Base-by-base conservation (phyloP, 2,113 vertebrate species). In the Acrocephalus arundinaceus region DNA sequence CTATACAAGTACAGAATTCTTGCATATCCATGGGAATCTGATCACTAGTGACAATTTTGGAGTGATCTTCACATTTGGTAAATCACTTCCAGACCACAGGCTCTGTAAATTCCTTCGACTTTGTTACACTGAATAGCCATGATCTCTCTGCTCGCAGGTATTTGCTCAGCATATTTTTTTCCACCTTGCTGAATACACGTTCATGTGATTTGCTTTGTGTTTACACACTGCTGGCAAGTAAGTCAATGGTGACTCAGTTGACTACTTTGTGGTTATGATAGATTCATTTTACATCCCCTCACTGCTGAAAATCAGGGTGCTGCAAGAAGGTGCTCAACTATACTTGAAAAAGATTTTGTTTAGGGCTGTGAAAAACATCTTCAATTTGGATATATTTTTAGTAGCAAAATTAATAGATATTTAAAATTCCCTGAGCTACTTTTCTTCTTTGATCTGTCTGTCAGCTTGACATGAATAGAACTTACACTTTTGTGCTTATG, bases 391-490 rank as follows among this genome's bases (percentile, higher is more conserved):
- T 82, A 23, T 96, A 95, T 87, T 94, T 73, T 90, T 95, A 94
- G 78, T 58, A 80, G 72, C 52, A 82, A 94, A 95, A 97, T 95
- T 96, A 95, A 96, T 79, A 96, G 85, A 90, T 89, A 88, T 75
- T 92, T 96, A 51, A 90, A 94, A 84, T 81, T 66, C 57, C 48
- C 51, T 52, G 81, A 49, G 94, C 80, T 74, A 41, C 68, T 73
- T 95, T 81, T 96, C 87, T 86, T 90, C 66, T 80, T 96, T 94
- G 89, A 96, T 87, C 70, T 87, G 62, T 89, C 74, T 88, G 85
- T 95, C 94, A 93, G 66, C n/a, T 94, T 94, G 84, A 89, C 75
- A 45, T 93, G 66, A 95, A 90, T 94, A 96, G 93, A 96, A 93
- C 48, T 96, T 92, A 71, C 6, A 72, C 77, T 85, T 95, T 81